Conservation (phyloP, 2,113 vertebrate genomes). For the Mus musculus region DNA sequence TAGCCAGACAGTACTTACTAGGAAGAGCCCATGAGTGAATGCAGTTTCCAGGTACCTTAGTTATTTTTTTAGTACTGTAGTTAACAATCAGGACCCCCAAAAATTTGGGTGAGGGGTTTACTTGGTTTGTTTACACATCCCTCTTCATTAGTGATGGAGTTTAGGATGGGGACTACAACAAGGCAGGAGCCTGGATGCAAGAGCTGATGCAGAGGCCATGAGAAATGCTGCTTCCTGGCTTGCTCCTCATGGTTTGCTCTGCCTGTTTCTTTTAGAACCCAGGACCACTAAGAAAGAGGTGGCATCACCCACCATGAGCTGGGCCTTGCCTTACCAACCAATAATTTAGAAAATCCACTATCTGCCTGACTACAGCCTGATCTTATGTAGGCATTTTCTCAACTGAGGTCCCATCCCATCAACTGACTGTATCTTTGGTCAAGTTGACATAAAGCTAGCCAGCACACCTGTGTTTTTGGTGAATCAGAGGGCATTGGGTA, state of each 20-base stretch:
- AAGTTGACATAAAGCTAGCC: neutral
- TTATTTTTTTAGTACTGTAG: neutral
- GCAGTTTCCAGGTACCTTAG: neutral
- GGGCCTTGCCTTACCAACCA: neutral
- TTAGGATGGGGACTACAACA: neutral
- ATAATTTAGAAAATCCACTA: neutral
- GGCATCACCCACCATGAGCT: neutral
- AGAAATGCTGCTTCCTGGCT: neutral
- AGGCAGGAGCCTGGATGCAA: neutral
- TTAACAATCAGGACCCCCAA: too few species aligned
- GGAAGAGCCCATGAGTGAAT: neutral
- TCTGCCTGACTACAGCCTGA: neutral
- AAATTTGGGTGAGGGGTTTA: neutral
- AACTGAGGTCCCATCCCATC: neutral
- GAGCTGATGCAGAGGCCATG: neutral
- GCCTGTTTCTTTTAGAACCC: neutral
- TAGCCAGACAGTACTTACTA: neutral
- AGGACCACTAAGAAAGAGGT: too few species aligned
- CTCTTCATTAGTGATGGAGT: neutral
- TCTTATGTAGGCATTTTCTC: neutral
- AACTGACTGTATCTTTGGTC: neutral
- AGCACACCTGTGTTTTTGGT: neutral
- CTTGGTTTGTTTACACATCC: neutral
- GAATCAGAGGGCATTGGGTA: neutral
- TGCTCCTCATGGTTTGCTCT: neutral